Conservation (phyloP, 2,113 vertebrate genomes). For the Xiphorhynchus elegans region DNA sequence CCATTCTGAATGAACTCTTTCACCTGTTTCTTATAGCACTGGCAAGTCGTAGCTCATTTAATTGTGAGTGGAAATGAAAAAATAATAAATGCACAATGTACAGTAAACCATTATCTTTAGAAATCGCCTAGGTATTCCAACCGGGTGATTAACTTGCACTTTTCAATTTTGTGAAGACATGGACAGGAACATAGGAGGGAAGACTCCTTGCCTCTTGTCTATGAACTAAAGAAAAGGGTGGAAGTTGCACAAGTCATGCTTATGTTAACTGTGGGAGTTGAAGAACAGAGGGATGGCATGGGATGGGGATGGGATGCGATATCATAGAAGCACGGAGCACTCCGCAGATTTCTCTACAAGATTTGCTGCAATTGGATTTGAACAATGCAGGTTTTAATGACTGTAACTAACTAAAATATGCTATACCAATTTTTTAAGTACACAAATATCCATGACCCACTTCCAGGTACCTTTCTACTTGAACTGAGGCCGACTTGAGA, state of each 20-base stretch:
- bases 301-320: rapidly evolving
- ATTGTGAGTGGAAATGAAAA: constrained; percentile 19
- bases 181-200: background rate
- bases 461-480: background rate
- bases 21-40: constrained; percentile 18
- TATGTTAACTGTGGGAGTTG: background rate
- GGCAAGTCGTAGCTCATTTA: background rate
- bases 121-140: background rate
- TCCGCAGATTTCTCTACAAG: background rate
- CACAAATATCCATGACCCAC: background rate
- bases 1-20: background rate
- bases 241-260: background rate
- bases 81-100: constrained; percentile 41
- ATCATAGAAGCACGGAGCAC: background rate
- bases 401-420: background rate
- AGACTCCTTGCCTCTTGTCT: background rate
- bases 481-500: background rate
- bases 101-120: background rate
- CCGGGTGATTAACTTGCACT: background rate
- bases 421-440: background rate
- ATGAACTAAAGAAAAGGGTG: background rate
- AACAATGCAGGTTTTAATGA: background rate
- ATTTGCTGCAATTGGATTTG: background rate
- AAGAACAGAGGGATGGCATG: background rate
- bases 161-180: background rate